These are phyloP conservation scores for Neuroterus valhalla DNA, from an alignment of 1,140 invertebrate genomes.

Conservation along the genomic window DNA sequence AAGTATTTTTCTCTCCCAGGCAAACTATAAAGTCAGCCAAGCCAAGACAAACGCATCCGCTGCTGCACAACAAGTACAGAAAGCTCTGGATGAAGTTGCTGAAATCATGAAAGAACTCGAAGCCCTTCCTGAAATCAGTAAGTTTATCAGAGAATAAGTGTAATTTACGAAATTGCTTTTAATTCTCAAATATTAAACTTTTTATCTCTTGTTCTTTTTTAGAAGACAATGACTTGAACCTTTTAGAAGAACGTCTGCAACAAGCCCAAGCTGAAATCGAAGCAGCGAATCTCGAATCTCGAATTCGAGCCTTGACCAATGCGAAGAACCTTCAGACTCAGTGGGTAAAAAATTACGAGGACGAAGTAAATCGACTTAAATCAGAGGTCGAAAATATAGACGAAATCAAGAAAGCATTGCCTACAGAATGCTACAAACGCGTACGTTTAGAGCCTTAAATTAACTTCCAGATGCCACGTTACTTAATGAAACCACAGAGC, in stretches of 20 bases:
- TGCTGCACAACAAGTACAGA: conserved; percentile 86
- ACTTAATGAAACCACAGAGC: conserved; percentile 46
- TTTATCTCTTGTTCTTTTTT: conserved; percentile 22
- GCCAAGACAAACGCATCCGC: conserved; percentile 88
- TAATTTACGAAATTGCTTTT: not conserved
- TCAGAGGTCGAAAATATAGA: conserved; percentile 91
- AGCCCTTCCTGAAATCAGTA: conserved; percentile 85
- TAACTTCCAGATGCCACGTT: conserved; percentile 50
- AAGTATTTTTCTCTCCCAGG: conserved; percentile 67
- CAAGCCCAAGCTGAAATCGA: conserved; percentile 84
- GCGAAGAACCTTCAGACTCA: conserved; percentile 85
- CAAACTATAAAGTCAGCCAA: conserved; percentile 87
- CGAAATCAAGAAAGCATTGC: conserved; percentile 88
- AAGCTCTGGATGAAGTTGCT: conserved; percentile 86
- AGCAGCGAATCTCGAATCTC: conserved; percentile 84
- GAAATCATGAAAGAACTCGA: conserved; percentile 87
- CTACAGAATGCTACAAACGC: conserved; percentile 87
- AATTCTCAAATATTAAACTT: not conserved
- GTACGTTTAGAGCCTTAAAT: conserved; percentile 78
- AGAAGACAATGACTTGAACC: conserved; percentile 82
- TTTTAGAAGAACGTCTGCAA: conserved; percentile 83
- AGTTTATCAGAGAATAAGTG: conserved; percentile 39
- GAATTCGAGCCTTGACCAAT: conserved; percentile 82
- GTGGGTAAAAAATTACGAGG: conserved; percentile 88
- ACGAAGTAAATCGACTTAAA: conserved; percentile 83